Evolutionary conservation across 2,113 vertebrate species (phyloP).

Genomic region (Microcebus tavaratra): DNA sequence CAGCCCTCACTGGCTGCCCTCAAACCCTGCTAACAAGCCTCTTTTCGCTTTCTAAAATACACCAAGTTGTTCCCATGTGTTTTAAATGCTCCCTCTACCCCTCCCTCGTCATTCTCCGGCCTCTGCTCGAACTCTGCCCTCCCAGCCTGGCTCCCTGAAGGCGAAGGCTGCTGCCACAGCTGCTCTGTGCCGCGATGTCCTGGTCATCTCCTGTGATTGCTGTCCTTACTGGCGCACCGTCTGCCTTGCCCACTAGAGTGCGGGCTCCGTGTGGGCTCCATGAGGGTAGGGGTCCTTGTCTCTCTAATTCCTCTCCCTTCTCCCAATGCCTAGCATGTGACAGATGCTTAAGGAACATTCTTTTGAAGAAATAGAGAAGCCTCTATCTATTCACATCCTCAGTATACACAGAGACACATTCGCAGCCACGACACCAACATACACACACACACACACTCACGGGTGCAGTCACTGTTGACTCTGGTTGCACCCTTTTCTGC

Average conservation of each 20-base stretch:
- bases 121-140: not conserved
- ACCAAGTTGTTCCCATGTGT: not conserved
- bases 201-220: too few species aligned
- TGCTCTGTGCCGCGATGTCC: accelerated
- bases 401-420: not conserved
- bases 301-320: not conserved
- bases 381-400: not conserved
- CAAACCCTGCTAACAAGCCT: not conserved
- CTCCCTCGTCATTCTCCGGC: not conserved
- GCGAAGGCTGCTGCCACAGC: accelerated
- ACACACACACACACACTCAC: not conserved
- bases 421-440: not conserved
- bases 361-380: not conserved
- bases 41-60: not conserved
- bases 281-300: not conserved
- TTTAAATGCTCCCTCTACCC: not conserved
- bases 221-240: not conserved
- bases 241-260: not conserved
- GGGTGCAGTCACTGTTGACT: not conserved
- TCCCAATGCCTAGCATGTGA: not conserved
- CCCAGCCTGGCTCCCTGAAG: not conserved
- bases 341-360: not conserved
- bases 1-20: not conserved
- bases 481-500: too few species aligned
- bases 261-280: not conserved